Percentiles rank a stretch among this genome's conserved stretches.
Evolutionary conservation across 2,797 vertebrate species (phyloP).

Genomic region (Halcyon smyrnensis): DNA sequence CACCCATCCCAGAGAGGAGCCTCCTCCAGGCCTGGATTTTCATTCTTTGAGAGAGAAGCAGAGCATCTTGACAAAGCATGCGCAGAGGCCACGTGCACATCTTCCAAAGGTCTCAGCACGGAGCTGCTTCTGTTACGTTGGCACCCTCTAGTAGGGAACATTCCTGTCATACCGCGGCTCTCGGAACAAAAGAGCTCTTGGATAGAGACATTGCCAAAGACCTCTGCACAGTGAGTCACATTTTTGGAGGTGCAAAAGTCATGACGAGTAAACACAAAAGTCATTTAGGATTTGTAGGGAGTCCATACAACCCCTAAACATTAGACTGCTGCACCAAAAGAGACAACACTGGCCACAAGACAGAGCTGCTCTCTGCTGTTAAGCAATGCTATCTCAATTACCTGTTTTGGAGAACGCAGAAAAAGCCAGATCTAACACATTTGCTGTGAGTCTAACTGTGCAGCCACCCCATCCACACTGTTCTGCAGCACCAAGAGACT

Average conservation of each 20-base stretch:
- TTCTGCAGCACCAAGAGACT: neutral
- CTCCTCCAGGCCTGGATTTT: slow-evolving; percentile 65
- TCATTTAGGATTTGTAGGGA: neutral
- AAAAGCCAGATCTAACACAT: neutral
- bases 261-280: neutral
- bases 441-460: neutral
- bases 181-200: slow-evolving; percentile 31
- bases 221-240: slow-evolving; percentile 49
- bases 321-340: neutral
- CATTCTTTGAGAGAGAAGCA: slow-evolving; percentile 25
- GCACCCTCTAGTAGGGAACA: slow-evolving; percentile 36
- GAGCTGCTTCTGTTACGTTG: neutral
- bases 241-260: slow-evolving; percentile 1
- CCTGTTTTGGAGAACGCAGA: neutral
- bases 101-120: neutral
- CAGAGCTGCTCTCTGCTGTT: neutral
- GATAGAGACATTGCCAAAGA: slow-evolving; percentile 8
- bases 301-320: neutral
- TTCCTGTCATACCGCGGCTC: slow-evolving; percentile 54
- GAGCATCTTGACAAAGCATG: slow-evolving; percentile 20
- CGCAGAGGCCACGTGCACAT: neutral
- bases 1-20: slow-evolving; percentile 57
- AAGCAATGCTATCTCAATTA: neutral
- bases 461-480: neutral
- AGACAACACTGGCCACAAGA: neutral